Evolutionary conservation across 2,797 vertebrate genomes (phyloP).

Genomic region (Spatula clypeata): DNA sequence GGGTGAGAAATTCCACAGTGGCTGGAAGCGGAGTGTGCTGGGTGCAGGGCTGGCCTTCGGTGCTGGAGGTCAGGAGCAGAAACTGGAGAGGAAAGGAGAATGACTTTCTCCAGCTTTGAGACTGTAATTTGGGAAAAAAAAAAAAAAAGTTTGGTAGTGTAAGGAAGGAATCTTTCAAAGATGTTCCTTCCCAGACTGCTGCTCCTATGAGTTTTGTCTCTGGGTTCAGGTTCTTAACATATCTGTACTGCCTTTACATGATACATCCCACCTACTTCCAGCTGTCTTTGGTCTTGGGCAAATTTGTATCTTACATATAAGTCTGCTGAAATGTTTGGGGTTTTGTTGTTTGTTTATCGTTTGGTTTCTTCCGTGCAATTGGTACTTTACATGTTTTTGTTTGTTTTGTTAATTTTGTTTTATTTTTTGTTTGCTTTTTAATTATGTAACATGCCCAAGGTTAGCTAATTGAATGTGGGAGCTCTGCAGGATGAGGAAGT

Average conservation of each 20-base stretch:
- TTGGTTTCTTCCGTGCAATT: background rate
- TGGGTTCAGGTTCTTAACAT: background rate
- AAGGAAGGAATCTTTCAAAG: background rate
- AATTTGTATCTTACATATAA: background rate
- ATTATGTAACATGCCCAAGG: background rate
- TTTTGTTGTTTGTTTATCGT: background rate
- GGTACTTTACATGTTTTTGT: background rate
- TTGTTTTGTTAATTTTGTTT: background rate
- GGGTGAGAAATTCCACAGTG: slow-evolving; percentile 70
- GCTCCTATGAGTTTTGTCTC: background rate
- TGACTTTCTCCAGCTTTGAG: slow-evolving; percentile 32
- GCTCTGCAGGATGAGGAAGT: background rate
- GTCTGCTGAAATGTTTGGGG: background rate
- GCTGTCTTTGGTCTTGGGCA: background rate
- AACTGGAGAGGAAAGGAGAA: slow-evolving; percentile 36
- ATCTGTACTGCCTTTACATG: background rate
- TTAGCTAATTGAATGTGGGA: background rate
- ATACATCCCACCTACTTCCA: background rate
- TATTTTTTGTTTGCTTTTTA: background rate
- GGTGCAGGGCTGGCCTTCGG: slow-evolving; percentile 43
- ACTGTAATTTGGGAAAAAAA: background rate
- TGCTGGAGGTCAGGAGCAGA: slow-evolving; percentile 4
- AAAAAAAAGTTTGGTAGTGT: background rate
- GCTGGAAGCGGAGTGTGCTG: slow-evolving; percentile 43
- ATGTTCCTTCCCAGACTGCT: background rate